Percentiles rank a stretch among this genome's conserved stretches.
Evolutionary conservation across 2,113 vertebrate genomes (phyloP).

Genomic region (Centropus unirufus): DNA sequence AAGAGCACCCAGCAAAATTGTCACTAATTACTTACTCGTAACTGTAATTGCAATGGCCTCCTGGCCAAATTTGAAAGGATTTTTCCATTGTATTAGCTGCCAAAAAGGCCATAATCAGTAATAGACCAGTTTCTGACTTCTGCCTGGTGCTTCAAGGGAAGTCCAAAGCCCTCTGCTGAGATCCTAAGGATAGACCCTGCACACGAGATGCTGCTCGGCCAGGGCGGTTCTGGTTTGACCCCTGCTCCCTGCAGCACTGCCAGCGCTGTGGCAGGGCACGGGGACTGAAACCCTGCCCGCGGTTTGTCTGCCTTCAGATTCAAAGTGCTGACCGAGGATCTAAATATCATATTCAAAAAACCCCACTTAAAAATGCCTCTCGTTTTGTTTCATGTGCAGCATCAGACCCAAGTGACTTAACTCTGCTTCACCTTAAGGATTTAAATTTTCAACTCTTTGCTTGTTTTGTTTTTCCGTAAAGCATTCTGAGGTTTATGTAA

Average conservation of each 20-base stretch:
- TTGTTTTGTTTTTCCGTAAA: not conserved
- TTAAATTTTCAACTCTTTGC: not conserved
- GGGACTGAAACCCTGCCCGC: not conserved
- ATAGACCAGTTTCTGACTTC: not conserved
- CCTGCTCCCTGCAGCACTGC: not conserved
- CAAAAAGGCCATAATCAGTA: not conserved
- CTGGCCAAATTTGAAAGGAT: not conserved
- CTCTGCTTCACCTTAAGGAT: not conserved
- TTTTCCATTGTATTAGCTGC: not conserved
- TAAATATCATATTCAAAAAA: not conserved
- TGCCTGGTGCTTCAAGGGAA: not conserved
- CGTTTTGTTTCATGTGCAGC: not conserved
- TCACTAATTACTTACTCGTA: not conserved
- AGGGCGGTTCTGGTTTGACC: not conserved
- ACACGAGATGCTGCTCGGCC: not conserved
- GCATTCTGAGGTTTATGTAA: not conserved
- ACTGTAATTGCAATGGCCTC: not conserved
- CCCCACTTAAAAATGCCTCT: not conserved
- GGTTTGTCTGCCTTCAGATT: not conserved
- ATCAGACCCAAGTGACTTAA: not conserved
- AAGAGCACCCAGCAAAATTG: not conserved
- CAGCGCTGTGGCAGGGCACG: not conserved
- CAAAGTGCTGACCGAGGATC: not conserved
- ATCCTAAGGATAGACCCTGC: not conserved
- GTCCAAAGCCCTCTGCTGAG: not conserved